A percentile compares a stretch with the other conserved stretches of the same genome.
Conservation (phyloP, 2,797 vertebrate species). For the Clarias fuscus region DNA sequence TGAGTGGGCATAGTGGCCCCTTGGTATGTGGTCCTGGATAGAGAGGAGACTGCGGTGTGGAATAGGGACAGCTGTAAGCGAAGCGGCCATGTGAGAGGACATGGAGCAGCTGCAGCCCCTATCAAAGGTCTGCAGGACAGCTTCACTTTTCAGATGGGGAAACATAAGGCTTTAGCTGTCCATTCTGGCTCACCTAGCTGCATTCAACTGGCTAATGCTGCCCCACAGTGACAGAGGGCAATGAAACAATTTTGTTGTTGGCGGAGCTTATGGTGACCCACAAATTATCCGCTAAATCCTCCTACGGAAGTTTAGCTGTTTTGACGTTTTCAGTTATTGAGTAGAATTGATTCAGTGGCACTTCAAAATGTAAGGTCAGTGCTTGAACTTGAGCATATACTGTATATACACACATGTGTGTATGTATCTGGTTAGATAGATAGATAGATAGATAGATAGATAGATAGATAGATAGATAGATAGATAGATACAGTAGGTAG, state of each 20-base stretch:
- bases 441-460: no score
- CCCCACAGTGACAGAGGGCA: constrained; percentile 66
- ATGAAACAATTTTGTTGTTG: constrained; percentile 43
- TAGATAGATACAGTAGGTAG: no score
- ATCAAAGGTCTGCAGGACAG: constrained; percentile 62
- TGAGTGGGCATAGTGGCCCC: constrained; percentile 48
- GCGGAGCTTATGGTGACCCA: constrained; percentile 25
- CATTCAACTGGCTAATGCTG: constrained; percentile 72
- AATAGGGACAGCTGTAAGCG: constrained; percentile 59
- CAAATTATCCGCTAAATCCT: neutral
- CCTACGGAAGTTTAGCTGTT: neutral
- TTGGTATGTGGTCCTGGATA: constrained; percentile 33
- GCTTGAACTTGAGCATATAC: constrained; percentile 57
- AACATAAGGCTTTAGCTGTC: constrained; percentile 54
- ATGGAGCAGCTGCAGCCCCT: constrained; percentile 57
- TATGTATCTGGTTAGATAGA: neutral
- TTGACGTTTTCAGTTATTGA: neutral
- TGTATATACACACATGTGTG: constrained; percentile 10
- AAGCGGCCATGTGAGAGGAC: constrained; percentile 45
- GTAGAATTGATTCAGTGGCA: neutral
- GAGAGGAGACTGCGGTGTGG: constrained; percentile 3
- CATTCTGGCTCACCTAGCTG: constrained; percentile 75
- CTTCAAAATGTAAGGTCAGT: neutral
- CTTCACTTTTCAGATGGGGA: constrained; percentile 53
- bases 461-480: no score